Percentiles rank a stretch among this genome's conserved stretches.
These are phyloP conservation scores for Neolamprologus falcicula DNA, from an alignment of 2,113 vertebrate genomes.

Conservation along the genomic window DNA sequence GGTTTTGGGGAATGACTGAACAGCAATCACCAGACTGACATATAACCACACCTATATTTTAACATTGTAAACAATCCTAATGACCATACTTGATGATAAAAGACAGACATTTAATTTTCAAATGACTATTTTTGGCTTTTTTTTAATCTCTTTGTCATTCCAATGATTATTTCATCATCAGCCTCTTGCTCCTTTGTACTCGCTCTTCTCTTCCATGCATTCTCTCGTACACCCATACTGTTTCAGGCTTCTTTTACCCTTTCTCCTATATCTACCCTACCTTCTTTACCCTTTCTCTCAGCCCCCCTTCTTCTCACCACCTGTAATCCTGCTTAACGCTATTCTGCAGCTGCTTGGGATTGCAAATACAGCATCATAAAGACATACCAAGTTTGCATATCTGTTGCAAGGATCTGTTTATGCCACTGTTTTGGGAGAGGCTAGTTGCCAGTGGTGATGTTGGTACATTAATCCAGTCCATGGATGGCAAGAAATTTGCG, in stretches of 20 bases:
- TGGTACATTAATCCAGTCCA: background rate
- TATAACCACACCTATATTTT: background rate
- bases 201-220: background rate
- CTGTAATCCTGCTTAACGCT: slow-evolving; percentile 30
- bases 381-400: background rate
- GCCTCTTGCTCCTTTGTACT: background rate
- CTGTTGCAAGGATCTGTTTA: background rate
- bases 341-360: slow-evolving; percentile 23
- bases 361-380: background rate
- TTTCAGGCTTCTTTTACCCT: background rate
- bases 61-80: background rate
- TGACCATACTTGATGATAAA: background rate
- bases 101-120: background rate
- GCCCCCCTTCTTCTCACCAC: background rate
- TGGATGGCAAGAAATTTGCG: background rate
- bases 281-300: background rate
- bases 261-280: background rate
- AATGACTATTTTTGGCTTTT: background rate
- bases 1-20: background rate
- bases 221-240: background rate
- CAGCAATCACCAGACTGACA: background rate
- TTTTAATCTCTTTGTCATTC: background rate
- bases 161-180: background rate
- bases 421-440: background rate
- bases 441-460: background rate